These are phyloP conservation scores for Erythrocebus patas DNA, from an alignment of 2,113 vertebrate genomes.

Conservation along the genomic window DNA sequence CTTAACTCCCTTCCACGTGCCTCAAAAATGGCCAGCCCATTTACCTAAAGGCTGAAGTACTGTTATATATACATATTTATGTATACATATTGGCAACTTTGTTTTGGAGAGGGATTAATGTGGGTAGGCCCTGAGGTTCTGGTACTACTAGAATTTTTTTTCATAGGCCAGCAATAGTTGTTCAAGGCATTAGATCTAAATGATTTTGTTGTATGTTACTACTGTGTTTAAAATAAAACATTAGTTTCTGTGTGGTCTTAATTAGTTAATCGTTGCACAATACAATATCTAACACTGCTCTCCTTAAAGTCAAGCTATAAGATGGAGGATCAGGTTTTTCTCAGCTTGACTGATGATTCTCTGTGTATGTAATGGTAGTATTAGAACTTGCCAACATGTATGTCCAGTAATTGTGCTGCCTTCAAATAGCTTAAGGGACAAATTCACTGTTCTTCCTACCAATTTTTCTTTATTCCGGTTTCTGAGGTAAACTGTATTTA, in stretches of 20 bases:
- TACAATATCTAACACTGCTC: neutral
- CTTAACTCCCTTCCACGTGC: neutral
- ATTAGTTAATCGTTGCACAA: neutral
- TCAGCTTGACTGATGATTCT: constrained; percentile 11
- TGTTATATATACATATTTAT: neutral
- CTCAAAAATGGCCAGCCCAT: neutral
- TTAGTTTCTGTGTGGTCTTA: neutral
- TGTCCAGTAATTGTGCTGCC: neutral
- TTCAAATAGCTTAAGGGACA: neutral
- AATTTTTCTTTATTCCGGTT: neutral
- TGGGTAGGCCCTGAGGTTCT: neutral
- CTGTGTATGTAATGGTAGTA: neutral
- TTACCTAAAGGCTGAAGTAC: neutral
- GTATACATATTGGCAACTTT: neutral
- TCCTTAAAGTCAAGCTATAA: neutral
- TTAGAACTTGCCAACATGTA: neutral
- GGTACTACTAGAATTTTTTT: neutral
- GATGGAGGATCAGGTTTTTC: neutral
- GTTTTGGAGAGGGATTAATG: neutral
- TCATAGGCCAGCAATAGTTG: neutral
- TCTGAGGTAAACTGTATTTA: neutral
- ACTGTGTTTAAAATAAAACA: neutral
- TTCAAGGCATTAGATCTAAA: neutral
- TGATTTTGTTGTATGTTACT: neutral
- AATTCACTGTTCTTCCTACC: neutral